Evolutionary conservation across 2,888 invertebrate genomes (phyloP).

Genomic region (Hemaris fuciformis): DNA sequence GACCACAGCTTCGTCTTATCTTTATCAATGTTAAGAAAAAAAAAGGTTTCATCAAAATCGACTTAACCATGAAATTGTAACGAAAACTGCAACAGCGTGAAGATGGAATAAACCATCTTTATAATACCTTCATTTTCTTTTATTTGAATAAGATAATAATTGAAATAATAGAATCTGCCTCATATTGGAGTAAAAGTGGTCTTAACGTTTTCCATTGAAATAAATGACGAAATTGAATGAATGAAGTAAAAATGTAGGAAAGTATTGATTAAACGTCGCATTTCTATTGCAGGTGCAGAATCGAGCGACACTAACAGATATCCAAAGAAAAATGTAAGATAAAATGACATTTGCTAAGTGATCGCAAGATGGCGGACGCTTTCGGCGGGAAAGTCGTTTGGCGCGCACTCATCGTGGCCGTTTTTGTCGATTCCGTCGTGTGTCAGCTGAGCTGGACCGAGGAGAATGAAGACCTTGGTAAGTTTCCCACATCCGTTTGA

Average conservation of each 20-base stretch:
- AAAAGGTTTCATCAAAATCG: no score
- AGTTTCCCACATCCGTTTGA: slow-evolving; percentile 26
- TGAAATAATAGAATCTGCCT: no score
- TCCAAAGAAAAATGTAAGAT: slow-evolving; percentile 35
- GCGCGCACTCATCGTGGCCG: slow-evolving; percentile 47
- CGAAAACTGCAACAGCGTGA: no score
- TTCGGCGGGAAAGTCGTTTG: slow-evolving; percentile 54
- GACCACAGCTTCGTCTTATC: no score
- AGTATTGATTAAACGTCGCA: not conserved
- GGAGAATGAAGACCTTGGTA: slow-evolving; percentile 65
- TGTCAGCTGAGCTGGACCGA: slow-evolving; percentile 55
- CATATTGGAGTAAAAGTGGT: no score
- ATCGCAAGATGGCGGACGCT: slow-evolving; percentile 61
- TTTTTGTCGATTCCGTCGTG: slow-evolving; percentile 48
- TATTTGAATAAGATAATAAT: no score
- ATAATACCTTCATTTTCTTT: no score
- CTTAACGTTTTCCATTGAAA: no score
- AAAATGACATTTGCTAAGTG: slow-evolving; percentile 46
- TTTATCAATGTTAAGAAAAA: no score
- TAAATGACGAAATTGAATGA: no score
- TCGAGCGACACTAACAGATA: slow-evolving; percentile 19
- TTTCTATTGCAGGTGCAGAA: slow-evolving; percentile 40
- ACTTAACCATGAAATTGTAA: no score
- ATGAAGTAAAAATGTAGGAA: not conserved
- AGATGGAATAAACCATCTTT: no score